These are phyloP conservation scores for Netelia inedita DNA, from an alignment of 2,888 invertebrate genomes.

Conservation along the genomic window DNA sequence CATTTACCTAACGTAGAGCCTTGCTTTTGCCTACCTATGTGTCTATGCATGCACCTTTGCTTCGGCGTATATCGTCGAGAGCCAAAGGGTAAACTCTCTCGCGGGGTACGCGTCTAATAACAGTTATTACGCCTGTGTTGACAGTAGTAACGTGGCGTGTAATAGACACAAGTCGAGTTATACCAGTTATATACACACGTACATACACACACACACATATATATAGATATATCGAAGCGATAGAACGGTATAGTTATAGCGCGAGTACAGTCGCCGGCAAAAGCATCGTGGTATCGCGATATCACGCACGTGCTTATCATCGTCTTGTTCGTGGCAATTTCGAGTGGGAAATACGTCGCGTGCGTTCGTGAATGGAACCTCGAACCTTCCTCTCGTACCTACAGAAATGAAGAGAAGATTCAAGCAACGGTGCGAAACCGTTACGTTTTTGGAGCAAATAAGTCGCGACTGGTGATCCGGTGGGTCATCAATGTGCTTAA, in stretches of 20 bases:
- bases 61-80: conserved; percentile 43
- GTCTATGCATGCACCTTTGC: conserved; percentile 28
- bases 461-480: conserved; percentile 14
- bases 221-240: conserved; percentile 21
- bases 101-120: conserved; percentile 78
- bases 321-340: conserved; percentile 1
- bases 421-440: background rate
- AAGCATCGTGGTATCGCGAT: conserved; percentile 28
- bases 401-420: background rate
- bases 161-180: conserved; percentile 72
- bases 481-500: conserved; percentile 56
- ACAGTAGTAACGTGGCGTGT: conserved; percentile 81
- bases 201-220: conserved; percentile 56
- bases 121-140: conserved; percentile 82
- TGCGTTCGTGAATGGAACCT: conserved; percentile 67
- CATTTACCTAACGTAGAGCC: conserved; percentile 29
- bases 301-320: background rate
- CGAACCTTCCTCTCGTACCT: background rate
- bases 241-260: background rate
- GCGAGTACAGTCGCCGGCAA: conserved; percentile 17
- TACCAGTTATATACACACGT: conserved; percentile 41
- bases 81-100: conserved; percentile 70
- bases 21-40: conserved; percentile 3
- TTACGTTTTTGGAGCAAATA: conserved; percentile 49
- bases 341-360: conserved; percentile 16